Evolutionary conservation across 2,888 invertebrate genomes (phyloP), one percentile per base, ranked within the genome.

Genomic region (Drosophila bunnanda): DNA sequence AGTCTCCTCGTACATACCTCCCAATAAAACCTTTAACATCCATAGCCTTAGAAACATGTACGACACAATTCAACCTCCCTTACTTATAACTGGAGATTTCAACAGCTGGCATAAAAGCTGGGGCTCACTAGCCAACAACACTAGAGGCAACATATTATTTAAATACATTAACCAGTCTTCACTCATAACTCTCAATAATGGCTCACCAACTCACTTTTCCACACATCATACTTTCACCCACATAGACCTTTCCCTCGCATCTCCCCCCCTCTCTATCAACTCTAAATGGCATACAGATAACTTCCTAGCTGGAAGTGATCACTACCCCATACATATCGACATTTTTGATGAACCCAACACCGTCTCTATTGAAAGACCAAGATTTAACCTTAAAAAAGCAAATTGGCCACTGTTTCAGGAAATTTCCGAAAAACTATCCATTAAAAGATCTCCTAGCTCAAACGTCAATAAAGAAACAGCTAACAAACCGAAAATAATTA

Each of bases 171-270:
- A 25, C 25, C 25, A 25, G 17, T 46, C 15, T 15, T 38, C 20
- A 5, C 46, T 39, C 7, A 39, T 20, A 22, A 38, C 48, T 12
- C 48, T 50, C 4, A 78, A 76, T 22, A 56, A 73, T 17, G 57
- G 34, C 22, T 36, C 41, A 20, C 39, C 13, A 50, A 28, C 41
- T 5, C 20, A 41, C 20, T 41, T 41, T 41, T 10, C 20, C 6
- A 41, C 41, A 20, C 41, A 41, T 9, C 41, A 41, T 17, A 12
- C 41, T 5, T 4, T 41, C 41, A 41, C 20, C 12, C 41, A 41
- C 41, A 41, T 41, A 10, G 41, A 41, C 28, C 41, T 79, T 17
- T 56, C 56, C 13, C 1, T 56, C 2, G 56, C 43, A 43, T n/a
- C n/a, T n/a, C n/a, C n/a, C n/a, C n/a, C n/a, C n/a, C n/a, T n/a